phyloP scores from a whole-genome alignment of 2,113 vertebrate genomes.

The Tychaedon coryphoeus region DNA sequence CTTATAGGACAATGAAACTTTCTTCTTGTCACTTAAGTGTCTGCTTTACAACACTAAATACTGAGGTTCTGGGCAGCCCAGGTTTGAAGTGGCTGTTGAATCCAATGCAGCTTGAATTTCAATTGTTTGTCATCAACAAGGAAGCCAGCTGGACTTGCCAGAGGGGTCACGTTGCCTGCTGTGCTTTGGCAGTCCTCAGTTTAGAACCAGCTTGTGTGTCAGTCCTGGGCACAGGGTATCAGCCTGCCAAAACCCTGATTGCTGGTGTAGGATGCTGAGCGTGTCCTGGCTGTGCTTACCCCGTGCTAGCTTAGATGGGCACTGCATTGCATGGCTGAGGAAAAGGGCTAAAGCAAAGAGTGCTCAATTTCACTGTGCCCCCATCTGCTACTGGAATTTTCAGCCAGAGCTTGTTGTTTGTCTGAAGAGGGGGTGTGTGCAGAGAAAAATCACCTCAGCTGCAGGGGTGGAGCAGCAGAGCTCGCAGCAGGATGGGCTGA shows the following conservation, averaged over 20 bases:
- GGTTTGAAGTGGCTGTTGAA: neutral
- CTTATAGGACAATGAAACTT: neutral
- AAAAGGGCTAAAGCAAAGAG: neutral
- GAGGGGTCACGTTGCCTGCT: accelerated
- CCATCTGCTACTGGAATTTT: accelerated
- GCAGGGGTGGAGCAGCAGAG: neutral
- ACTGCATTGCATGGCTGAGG: neutral
- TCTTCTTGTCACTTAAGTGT: neutral
- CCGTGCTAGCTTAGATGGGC: accelerated
- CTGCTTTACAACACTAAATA: neutral
- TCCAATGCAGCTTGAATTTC: neutral
- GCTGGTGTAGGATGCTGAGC: neutral
- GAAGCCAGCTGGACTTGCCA: neutral
- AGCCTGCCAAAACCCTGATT: neutral
- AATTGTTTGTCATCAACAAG: accelerated
- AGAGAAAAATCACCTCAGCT: neutral
- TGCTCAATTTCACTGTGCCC: neutral
- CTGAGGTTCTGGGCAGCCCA: neutral
- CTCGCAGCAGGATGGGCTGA: accelerated
- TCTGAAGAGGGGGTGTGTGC: neutral
- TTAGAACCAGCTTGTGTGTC: neutral
- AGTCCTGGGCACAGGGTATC: neutral
- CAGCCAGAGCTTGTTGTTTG: accelerated
- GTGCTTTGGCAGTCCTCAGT: neutral
- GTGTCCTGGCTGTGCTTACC: neutral